These are phyloP conservation scores for Notodonta ziczac DNA, from an alignment of 2,888 invertebrate species.

Conservation along the genomic window DNA sequence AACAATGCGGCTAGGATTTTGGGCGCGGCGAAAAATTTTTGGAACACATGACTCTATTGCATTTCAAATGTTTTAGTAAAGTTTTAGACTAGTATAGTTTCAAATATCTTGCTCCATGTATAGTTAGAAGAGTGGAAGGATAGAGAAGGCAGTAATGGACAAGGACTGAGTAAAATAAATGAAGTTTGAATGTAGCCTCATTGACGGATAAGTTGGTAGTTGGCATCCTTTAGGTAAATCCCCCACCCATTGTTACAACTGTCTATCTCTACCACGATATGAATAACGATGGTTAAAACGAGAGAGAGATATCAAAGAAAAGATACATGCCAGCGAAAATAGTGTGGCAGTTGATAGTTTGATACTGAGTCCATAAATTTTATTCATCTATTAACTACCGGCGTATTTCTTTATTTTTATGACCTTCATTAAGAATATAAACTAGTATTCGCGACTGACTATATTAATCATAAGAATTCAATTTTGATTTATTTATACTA, in stretches of 20 bases:
- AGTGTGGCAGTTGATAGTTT: background rate
- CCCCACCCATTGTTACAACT: too few relatives aligned
- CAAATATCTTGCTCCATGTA: background rate
- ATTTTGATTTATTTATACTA: background rate
- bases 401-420: slow-evolving; percentile 25
- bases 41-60: background rate
- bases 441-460: slow-evolving; percentile 7
- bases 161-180: too few relatives aligned
- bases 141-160: too few relatives aligned
- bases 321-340: too few relatives aligned
- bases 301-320: too few relatives aligned
- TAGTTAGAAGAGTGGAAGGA: too few relatives aligned
- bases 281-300: too few relatives aligned
- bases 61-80: background rate
- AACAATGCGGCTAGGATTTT: slow-evolving; percentile 5
- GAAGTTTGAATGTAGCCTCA: too few relatives aligned
- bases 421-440: slow-evolving; percentile 16
- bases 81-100: background rate
- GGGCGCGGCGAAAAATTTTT: slow-evolving; percentile 5
- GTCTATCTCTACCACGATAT: too few relatives aligned
- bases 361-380: background rate
- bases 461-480: slow-evolving; percentile 3
- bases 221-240: too few relatives aligned
- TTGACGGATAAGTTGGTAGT: too few relatives aligned
- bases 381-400: background rate